Conservation (phyloP, 2,888 invertebrate genomes). For the Gastrophysa polygoni region DNA sequence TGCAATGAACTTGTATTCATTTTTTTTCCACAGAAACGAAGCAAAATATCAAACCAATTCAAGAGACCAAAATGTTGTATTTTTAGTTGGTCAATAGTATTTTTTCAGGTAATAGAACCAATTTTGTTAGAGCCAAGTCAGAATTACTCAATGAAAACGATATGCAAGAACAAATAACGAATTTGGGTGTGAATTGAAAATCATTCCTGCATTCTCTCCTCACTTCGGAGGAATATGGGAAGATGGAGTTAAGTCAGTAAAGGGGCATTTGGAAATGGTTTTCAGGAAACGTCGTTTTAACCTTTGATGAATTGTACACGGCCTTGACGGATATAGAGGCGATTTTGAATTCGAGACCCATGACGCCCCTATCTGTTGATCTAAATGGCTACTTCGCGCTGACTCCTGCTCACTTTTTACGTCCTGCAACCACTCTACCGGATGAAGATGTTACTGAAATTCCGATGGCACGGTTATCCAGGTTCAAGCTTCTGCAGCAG, state of each 20-base stretch:
- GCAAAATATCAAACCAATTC: too few relatives aligned
- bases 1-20: too few relatives aligned
- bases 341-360: conserved; percentile 44
- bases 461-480: conserved; percentile 23
- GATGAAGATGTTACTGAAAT: conserved; percentile 25
- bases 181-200: conserved; percentile 6
- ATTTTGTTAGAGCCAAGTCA: conserved; percentile 9
- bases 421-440: conserved; percentile 30
- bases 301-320: conserved; percentile 17
- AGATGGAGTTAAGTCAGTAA: conserved; percentile 3
- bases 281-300: conserved; percentile 6
- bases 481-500: conserved; percentile 38
- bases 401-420: conserved; percentile 42
- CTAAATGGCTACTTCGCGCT: conserved; percentile 37
- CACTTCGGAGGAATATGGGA: conserved; percentile 21
- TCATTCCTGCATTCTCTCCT: conserved; percentile 18
- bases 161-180: not conserved
- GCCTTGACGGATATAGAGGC: conserved; percentile 33
- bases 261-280: conserved; percentile 17
- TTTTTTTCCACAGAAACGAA: too few relatives aligned
- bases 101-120: conserved; percentile 13
- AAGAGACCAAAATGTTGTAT: too few relatives aligned
- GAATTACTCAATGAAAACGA: not conserved
- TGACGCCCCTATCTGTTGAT: conserved; percentile 39
- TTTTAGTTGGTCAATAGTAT: too few relatives aligned